phyloP scores from a whole-genome alignment of 2,797 vertebrate genomes.

The Rhinogobio ventralis region DNA sequence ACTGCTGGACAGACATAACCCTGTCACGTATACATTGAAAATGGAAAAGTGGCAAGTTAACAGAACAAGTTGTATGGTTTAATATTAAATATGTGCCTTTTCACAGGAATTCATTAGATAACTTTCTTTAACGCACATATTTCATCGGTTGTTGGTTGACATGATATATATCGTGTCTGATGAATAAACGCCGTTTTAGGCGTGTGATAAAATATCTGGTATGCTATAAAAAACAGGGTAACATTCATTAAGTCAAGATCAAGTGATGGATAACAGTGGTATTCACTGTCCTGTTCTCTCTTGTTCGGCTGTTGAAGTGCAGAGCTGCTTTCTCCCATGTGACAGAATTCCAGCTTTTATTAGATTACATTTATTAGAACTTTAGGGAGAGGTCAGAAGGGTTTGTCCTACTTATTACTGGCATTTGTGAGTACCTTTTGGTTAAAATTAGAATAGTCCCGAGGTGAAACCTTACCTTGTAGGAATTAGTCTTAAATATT shows the following conservation, averaged over 20 bases:
- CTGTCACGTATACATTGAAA: not conserved
- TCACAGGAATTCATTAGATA: not conserved
- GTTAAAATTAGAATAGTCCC: not conserved
- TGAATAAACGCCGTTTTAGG: not conserved
- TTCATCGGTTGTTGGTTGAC: not conserved
- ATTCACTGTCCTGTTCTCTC: conserved; percentile 32
- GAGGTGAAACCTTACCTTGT: not conserved
- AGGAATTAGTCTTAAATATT: conserved; percentile 24
- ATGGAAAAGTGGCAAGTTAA: conserved; percentile 2
- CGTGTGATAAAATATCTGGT: not conserved
- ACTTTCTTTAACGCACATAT: not conserved
- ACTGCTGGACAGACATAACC: not conserved
- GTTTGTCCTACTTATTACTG: not conserved
- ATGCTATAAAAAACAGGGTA: not conserved
- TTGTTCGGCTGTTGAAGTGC: conserved; percentile 16
- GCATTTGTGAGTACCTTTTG: conserved; percentile 6
- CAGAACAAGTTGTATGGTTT: not conserved
- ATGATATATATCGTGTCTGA: not conserved
- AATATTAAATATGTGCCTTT: not conserved
- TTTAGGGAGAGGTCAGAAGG: conserved; percentile 19
- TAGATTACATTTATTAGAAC: conserved; percentile 30
- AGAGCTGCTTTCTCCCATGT: conserved; percentile 35
- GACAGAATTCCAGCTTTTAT: conserved; percentile 45
- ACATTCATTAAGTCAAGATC: conserved; percentile 8
- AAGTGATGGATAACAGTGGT: conserved; percentile 20